Base-by-base conservation (phyloP, 2,113 vertebrate species). In the Chloropsis hardwickii region DNA sequence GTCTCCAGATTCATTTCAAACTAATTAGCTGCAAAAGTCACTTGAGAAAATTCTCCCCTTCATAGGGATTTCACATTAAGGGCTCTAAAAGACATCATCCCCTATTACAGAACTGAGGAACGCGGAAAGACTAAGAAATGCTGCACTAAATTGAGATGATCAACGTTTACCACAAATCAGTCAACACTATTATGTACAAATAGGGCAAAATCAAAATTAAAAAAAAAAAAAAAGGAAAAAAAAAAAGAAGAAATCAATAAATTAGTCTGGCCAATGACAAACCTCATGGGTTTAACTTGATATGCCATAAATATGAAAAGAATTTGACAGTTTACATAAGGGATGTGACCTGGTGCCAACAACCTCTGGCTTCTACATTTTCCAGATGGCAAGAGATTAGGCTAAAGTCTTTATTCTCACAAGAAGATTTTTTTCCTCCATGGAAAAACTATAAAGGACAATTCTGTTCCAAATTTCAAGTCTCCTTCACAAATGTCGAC, bases 301-400 rank as follows among this genome's bases (percentile, higher is more conserved):
- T 97, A 98, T 94, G 95, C 95, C 97, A 98, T 98, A 98, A 99
- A 98, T 97, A 98, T 97, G 97, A 93, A 97, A 98, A 98, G 98
- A 98, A 98, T 98, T 97, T 98, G 98, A 98, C 97, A 98, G 98
- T 98, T 98, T 99, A 98, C 98, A 98, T 98, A 97, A 95, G 98
- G 98, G 98, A 99, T 98, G 97, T 98, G 98, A 99, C 98, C 98
- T 94, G 92, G 79, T 98, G 98, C 98, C 97, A 98, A 96, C 97
- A 97, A 98, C 97, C 97, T 97, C 96, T 97, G 97, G 97, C 98
- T 98, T 98, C 97, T 97, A 97, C 96, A 98, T 98, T 98, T 98
- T 98, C 98, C 98, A 98, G 98, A 98, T 98, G 95, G 97, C 95
- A 96, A 96, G 96, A 98, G 98, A 99, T 98, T 98, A 98, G 96